These are phyloP conservation scores for Leptinotarsa juncta DNA, from an alignment of 2,888 invertebrate species.

Conservation along the genomic window DNA sequence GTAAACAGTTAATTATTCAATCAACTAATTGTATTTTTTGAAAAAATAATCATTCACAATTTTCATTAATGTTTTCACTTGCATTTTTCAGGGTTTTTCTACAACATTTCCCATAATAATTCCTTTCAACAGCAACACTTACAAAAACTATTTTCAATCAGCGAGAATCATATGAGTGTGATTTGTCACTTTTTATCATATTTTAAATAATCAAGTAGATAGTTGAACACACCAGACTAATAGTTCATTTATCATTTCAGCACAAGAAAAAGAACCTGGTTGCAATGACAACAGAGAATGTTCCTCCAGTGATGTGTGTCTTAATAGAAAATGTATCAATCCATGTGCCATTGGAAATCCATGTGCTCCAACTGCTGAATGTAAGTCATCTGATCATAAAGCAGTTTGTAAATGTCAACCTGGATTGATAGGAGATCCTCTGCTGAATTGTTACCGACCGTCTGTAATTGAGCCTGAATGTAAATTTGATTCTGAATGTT, in stretches of 20 bases:
- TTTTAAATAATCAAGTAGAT: not conserved
- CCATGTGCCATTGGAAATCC: conserved; percentile 78
- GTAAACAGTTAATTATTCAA: conserved; percentile 69
- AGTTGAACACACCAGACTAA: conserved; percentile 23
- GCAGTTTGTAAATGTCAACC: conserved; percentile 82
- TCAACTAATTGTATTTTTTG: conserved; percentile 1
- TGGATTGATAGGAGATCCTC: conserved; percentile 84
- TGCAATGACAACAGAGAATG: conserved; percentile 82
- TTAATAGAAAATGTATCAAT: conserved; percentile 80
- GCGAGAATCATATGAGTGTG: not conserved
- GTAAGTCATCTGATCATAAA: conserved; percentile 80
- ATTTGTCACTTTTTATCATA: not conserved
- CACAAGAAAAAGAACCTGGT: conserved; percentile 68
- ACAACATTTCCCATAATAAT: conserved; percentile 23
- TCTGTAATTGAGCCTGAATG: conserved; percentile 75
- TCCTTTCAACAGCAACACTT: conserved; percentile 52
- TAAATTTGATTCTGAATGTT: conserved; percentile 79
- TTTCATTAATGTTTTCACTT: not conserved
- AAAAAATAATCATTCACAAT: conserved; percentile 3
- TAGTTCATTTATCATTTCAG: conserved; percentile 49
- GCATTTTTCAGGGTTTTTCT: conserved; percentile 21
- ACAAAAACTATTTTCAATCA: conserved; percentile 21
- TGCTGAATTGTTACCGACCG: conserved; percentile 76
- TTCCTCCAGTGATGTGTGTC: conserved; percentile 76
- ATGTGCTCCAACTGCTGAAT: conserved; percentile 84